Percentiles rank a stretch among this genome's conserved stretches.
These are phyloP conservation scores for Andrena bicolor DNA, from an alignment of 2,888 invertebrate species.

Conservation along the genomic window DNA sequence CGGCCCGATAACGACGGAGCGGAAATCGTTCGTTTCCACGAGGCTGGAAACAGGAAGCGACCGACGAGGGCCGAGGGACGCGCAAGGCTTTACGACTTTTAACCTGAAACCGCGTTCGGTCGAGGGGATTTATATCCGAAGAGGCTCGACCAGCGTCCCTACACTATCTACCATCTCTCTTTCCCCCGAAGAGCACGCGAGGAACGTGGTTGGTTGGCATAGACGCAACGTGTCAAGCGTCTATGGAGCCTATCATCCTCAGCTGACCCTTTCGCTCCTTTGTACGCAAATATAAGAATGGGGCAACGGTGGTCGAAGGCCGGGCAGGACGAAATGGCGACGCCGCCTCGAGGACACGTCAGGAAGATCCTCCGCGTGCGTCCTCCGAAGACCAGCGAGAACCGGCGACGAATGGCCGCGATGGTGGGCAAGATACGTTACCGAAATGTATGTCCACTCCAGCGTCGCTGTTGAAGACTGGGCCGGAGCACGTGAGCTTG, in stretches of 20 bases:
- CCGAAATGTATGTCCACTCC: conserved; percentile 71
- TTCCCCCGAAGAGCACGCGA: conserved; percentile 28
- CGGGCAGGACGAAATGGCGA: conserved; percentile 28
- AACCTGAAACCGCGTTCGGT: conserved; percentile 9
- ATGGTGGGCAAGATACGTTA: conserved; percentile 39
- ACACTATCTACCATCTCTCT: neutral
- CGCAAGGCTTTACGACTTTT: conserved; percentile 2
- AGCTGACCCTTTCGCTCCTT: conserved; percentile 21
- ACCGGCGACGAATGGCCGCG: too few relatives aligned
- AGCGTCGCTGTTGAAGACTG: conserved; percentile 25
- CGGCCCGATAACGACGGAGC: conserved; percentile 40
- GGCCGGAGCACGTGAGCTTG: conserved; percentile 40
- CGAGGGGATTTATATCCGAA: conserved; percentile 30
- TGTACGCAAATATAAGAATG: conserved; percentile 55
- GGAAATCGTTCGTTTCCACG: conserved; percentile 44
- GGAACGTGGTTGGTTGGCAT: conserved; percentile 27
- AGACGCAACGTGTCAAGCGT: conserved; percentile 36
- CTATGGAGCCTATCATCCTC: conserved; percentile 6
- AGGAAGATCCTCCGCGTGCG: neutral
- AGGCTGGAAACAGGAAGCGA: conserved; percentile 36
- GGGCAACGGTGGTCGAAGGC: conserved; percentile 5
- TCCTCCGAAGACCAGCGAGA: too few relatives aligned
- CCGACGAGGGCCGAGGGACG: neutral
- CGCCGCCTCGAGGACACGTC: conserved; percentile 37
- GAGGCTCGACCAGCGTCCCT: neutral